Conservation (phyloP, 2,797 vertebrate species). For the Tauraco hartlaubi region DNA sequence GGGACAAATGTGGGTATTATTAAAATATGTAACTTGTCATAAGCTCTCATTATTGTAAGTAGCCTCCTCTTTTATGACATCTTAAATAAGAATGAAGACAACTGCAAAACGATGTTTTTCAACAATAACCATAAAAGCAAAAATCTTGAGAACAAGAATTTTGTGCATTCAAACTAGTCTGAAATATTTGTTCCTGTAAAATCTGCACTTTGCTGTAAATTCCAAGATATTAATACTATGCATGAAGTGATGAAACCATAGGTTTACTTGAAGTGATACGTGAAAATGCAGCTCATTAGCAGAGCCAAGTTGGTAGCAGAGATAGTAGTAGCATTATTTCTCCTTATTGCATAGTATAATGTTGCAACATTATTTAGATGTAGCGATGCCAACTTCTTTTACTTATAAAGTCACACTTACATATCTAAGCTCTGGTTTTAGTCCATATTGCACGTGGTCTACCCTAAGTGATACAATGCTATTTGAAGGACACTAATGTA, state of each 20-base stretch:
- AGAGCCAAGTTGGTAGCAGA: neutral
- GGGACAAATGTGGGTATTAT: constrained; percentile 12
- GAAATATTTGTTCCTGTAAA: neutral
- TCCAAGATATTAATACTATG: neutral
- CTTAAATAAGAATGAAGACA: constrained; percentile 47
- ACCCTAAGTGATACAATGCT: neutral
- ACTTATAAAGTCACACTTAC: neutral
- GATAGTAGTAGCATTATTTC: neutral
- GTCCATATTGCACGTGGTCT: neutral
- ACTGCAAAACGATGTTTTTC: constrained; percentile 13
- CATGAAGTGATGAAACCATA: neutral
- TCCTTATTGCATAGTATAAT: neutral
- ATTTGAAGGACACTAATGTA: neutral
- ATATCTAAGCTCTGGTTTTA: neutral
- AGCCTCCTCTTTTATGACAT: constrained; percentile 36
- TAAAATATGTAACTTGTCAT: constrained; percentile 63
- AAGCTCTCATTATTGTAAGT: constrained; percentile 48
- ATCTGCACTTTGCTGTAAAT: neutral
- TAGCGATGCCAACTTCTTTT: neutral
- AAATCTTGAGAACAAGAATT: neutral
- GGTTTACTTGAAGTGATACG: neutral
- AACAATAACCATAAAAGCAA: neutral
- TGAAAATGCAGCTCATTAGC: constrained; percentile 12
- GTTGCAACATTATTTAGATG: neutral
- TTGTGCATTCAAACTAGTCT: neutral